Evolutionary conservation across 2,888 invertebrate genomes (phyloP).

Genomic region (Pterostichus niger): DNA sequence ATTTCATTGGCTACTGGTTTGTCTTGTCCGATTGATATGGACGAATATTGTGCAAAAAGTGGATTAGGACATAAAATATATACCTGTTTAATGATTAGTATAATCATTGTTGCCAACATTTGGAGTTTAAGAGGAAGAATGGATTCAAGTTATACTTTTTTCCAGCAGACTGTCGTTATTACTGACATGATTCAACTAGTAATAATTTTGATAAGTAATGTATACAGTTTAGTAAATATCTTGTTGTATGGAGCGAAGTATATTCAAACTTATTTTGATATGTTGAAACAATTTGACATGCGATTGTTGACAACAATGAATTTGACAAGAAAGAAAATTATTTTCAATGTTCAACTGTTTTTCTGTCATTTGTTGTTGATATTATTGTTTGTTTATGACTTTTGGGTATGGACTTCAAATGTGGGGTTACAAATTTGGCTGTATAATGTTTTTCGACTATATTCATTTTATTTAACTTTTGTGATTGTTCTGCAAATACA

Average conservation of each 20-base stretch:
- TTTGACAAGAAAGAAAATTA: conserved; percentile 25
- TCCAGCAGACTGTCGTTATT: conserved; percentile 54
- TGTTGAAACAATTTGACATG: conserved; percentile 56
- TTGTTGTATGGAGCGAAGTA: conserved; percentile 44
- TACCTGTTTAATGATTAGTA: conserved; percentile 7
- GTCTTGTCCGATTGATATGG: conserved; percentile 61
- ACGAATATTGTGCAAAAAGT: conserved; percentile 44
- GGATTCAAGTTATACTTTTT: conserved; percentile 3
- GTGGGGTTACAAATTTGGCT: conserved; percentile 40
- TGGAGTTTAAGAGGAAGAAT: conserved; percentile 23
- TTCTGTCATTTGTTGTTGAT: conserved; percentile 37
- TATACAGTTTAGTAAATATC: conserved; percentile 37
- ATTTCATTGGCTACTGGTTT: conserved; percentile 51
- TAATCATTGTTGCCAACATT: background rate
- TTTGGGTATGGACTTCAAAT: conserved; percentile 28
- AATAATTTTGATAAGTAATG: conserved; percentile 34
- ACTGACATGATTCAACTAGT: conserved; percentile 54
- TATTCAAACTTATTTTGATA: conserved; percentile 53
- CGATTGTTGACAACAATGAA: conserved; percentile 55
- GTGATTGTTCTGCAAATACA: conserved; percentile 56
- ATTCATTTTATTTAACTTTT: conserved; percentile 44
- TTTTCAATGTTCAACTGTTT: conserved; percentile 22
- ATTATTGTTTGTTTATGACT: conserved; percentile 52
- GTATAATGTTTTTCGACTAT: conserved; percentile 47
- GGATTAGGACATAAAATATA: conserved; percentile 46